Percentiles rank a stretch among this genome's conserved stretches.
Conservation (phyloP, 2,888 invertebrate species). For the Apotomis capreana region DNA sequence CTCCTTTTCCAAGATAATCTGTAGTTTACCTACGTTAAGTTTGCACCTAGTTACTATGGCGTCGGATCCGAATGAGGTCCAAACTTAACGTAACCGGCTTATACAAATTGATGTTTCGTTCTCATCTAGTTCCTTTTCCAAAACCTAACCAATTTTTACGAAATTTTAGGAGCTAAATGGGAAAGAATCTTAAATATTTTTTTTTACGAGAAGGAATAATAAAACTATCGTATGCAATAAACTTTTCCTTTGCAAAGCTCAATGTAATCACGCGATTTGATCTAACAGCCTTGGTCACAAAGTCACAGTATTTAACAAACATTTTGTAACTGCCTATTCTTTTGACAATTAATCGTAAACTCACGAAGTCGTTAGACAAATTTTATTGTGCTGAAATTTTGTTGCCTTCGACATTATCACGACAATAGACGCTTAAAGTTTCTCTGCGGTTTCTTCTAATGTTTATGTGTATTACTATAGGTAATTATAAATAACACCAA, state of each 20-base stretch:
- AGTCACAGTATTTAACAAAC: constrained; percentile 4
- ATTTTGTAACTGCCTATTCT: constrained; percentile 18
- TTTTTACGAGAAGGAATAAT: too few species aligned
- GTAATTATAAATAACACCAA: neutral
- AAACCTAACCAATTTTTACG: too few species aligned
- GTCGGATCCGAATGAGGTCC: too few species aligned
- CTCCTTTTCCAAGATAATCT: too few species aligned
- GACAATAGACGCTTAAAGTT: constrained; percentile 14
- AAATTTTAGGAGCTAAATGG: too few species aligned
- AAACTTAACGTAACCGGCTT: too few species aligned
- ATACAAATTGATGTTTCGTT: too few species aligned
- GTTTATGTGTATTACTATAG: too few species aligned
- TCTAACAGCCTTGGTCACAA: neutral
- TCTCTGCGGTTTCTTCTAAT: constrained; percentile 14
- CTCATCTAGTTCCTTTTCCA: too few species aligned
- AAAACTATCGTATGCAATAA: neutral
- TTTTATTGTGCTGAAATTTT: constrained; percentile 26
- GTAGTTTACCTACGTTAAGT: too few species aligned
- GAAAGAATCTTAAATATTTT: too few species aligned
- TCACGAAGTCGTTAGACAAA: constrained; percentile 29
- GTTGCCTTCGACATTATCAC: constrained; percentile 21
- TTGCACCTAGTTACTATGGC: too few species aligned
- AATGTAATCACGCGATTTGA: constrained; percentile 1
- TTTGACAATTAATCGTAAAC: constrained; percentile 25
- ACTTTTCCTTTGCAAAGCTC: neutral